Evolutionary conservation across 2,797 vertebrate genomes (phyloP), one percentile per base, ranked within the genome.

Genomic region (Agapornis canus): DNA sequence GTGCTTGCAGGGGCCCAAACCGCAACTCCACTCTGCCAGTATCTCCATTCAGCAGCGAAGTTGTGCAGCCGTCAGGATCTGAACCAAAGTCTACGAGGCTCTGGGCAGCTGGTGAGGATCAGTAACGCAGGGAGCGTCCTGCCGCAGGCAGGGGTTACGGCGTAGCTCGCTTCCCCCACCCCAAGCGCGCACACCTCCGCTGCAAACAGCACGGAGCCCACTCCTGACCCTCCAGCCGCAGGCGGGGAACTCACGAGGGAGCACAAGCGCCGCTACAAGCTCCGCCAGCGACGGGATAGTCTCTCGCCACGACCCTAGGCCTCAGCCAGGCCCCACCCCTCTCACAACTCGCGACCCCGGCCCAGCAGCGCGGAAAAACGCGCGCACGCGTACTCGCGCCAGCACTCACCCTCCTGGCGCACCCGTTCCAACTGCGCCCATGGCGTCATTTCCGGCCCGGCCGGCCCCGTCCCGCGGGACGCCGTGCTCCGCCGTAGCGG

Each of bases 341-440:
- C 54, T 35, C n/a, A 35, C 13, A 35, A n/a, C 54, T 57, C n/a
- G n/a, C 13, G 9, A 7, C 54, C 22, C 13, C 5, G 3, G n/a
- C 21, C 54, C 54, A 57, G 21, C 9, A n/a, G 52, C 31, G 4
- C 20, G 8, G 31, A n/a, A 13, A n/a, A 12, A 54, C 13, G 20
- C 31, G 20, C 52, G n/a, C 7, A 6, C 1, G 6, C 21, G 6
- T n/a, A 5, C 6, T 5, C n/a, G 1, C n/a, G 9, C 3, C 54
- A 7, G 4, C 54, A 16, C 54, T 35, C n/a, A 57, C 54, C n/a
- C 21, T 10, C 13, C 21, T 21, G 13, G 9, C 21, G 9, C 54
- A 16, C 14, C 13, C 13, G n/a, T 6, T 32, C 54, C n/a, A 10
- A 23, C 54, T 9, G 21, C 9, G 21, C 21, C n/a, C n/a, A 32